Base-by-base conservation (phyloP, 2,113 vertebrate species). In the Nipponia nippon region DNA sequence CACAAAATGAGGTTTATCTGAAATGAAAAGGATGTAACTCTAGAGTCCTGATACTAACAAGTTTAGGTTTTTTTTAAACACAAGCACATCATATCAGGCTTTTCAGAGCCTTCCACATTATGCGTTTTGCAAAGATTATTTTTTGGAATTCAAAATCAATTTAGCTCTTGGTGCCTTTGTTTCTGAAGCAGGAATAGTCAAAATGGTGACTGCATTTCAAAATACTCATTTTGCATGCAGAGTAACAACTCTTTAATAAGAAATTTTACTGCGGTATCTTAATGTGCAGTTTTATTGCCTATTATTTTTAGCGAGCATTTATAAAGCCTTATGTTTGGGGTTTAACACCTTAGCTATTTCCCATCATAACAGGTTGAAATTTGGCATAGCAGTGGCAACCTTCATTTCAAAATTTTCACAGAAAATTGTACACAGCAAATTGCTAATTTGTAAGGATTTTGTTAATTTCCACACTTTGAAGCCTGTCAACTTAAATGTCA, bases 221-320 rank as follows among this genome's bases (percentile, higher is more conserved):
- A 96, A 73, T 86, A 58, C 46, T 89, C 52, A 79, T 65, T 94
- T 87, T 90, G 40, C 80, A 95, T 93, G 81, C 95, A 82, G 61
- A 88, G 55, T 90, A 95, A 80, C 59, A 83, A 61, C 78, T 78
- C 63, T 84, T 91, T 81, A 95, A 81, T 95, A 96, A 76, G 87
- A 79, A 78, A 69, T 92, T 96, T 96, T 96, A 94, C 56, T 88
- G 83, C 70, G 75, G 72, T 82, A 89, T 95, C 76, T 95, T 91
- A 94, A 92, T 44, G 71, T 91, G 66, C 44, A 80, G 52, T 87
- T 96, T 96, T 96, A 97, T 83, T 96, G 89, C 87, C 89, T 95
- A 87, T 97, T 97, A 97, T 97, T 97, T 97, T 97, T 96, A 96
- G 92, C 8, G 66, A 90, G 80, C 92, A 46, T 92, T 97, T 96